Base-by-base conservation (phyloP, 2,113 vertebrate species). In the Anarhynchus alexandrinus region DNA sequence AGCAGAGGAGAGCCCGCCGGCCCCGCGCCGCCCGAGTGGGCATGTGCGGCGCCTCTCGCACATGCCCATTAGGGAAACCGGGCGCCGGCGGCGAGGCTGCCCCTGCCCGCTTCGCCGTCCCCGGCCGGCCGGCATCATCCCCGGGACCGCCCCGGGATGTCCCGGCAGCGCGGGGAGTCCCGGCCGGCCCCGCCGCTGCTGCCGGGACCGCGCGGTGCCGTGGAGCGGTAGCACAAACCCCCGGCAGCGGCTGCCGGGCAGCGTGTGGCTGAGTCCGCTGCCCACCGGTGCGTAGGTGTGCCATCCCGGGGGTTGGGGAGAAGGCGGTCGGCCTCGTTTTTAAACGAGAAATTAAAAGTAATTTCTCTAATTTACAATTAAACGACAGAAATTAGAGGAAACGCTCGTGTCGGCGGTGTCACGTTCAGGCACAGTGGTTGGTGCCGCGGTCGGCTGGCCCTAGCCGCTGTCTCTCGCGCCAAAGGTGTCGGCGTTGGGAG, bases 41-140 rank as follows among this genome's bases (percentile, higher is more conserved):
- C 95, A 95, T 94, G 96, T 97, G 95, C 96, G 72, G 43, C 70
- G 22, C 32, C n/a, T n/a, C n/a, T n/a, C 42, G 95, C 96, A 96
- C 96, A 96, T 96, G 96, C 96, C 93, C 90, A 82, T 80, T 95
- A 65, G 69, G 86, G 61, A 67, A 38, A 43, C 40, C 34, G 72
- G 66, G 82, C 40, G 51, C 47, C 81, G 26, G 59, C 51, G 77
- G 88, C 40, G 81, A 2, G 43, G 81, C 21, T 86, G 59, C 69
- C 43, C 66, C 43, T 78, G 59, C 38, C 17, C 65, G n/a, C 14
- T 5, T 66, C 27, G 27, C 25, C 4, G 45, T 78, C 71, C 15
- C 18, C 57, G 10, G 54, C 23, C 26, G 2, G 32, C 47, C 15
- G 30, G 40, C 20, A 3, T 22, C 21, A 32, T 9, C 36, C 13